Base-by-base conservation (phyloP, 2,113 vertebrate species). In the Aspidoscelis tigris region DNA sequence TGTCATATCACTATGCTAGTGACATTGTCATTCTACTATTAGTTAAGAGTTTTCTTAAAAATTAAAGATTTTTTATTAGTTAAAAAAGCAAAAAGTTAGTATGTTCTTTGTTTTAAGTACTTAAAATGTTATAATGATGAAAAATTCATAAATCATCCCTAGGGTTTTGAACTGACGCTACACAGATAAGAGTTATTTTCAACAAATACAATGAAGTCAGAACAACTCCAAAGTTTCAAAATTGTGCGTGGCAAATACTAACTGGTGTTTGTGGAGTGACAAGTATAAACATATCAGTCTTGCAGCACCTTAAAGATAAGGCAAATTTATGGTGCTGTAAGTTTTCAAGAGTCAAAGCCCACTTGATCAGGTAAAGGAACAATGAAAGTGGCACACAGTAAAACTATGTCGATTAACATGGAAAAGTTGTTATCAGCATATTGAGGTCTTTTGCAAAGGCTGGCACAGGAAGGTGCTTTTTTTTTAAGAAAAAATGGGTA, bases 361-460 rank as follows among this genome's bases (percentile, higher is more conserved):
- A 66, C 77, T 65, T 65, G 16, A n/a, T 24, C 53, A 78, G 68
- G 47, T 64, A 41, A 44, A 58, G 9, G 44, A 65, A 85, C 2
- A n/a, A 26, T 14, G 39, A 41, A 26, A 41, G 33, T 64, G 68
- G 43, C 78, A 41, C 20, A 86, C 80, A 43, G 84, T 84, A 10
- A 44, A 81, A 89, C 83, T 84, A 86, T 81, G 80, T 90, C 55
- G 39, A 79, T 88, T 76, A 80, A 87, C 82, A 82, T 84, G 80
- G 61, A 78, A 89, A 88, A 80, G 78, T 88, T 86, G 82, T 90
- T 92, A 96, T 96, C 96, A 96, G 96, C 96, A 95, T 96, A 96
- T 93, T 83, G 94, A 96, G 94, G 95, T 95, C 87, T 95, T 91
- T 75, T 78, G 68, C 73, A 91, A 94, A 90, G 84, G 92, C 93